Conservation (phyloP, 37 sponge, comb jelly and placozoan genomes). For the Lycopodina hypogea region DNA sequence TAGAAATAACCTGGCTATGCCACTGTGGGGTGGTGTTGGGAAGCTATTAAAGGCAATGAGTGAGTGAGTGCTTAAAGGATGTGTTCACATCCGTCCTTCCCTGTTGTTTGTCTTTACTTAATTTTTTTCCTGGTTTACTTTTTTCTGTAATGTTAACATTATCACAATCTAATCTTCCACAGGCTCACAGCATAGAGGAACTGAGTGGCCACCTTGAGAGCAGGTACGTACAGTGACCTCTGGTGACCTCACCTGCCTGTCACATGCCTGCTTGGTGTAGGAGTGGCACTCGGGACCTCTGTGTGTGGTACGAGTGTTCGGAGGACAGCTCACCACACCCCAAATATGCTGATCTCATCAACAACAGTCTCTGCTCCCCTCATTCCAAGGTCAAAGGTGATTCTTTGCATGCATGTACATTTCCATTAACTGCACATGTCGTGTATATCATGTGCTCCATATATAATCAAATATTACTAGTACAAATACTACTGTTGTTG, state of each 20-base stretch:
- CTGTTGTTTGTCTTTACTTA: too few relatives aligned
- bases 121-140: too few relatives aligned
- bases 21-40: too few relatives aligned
- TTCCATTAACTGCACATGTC: not conserved
- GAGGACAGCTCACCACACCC: constrained; percentile 9
- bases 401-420: not conserved
- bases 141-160: too few relatives aligned
- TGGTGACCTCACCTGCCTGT: not conserved
- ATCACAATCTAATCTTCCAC: not conserved
- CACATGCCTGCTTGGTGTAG: constrained; percentile 6
- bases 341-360: constrained; percentile 28
- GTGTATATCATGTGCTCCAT: not conserved
- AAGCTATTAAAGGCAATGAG: too few relatives aligned
- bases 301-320: constrained; percentile 59
- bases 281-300: constrained; percentile 36
- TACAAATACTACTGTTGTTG: too few relatives aligned
- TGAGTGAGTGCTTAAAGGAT: too few relatives aligned
- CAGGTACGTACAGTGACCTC: constrained; percentile 14
- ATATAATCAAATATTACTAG: too few relatives aligned
- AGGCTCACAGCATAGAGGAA: constrained; percentile 55
- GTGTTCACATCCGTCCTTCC: too few relatives aligned
- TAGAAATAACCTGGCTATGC: too few relatives aligned
- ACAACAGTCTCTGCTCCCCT: constrained; percentile 24
- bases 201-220: constrained; percentile 46
- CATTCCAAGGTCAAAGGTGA: constrained; percentile 49